These are phyloP conservation scores for Akabosia matsudoensis DNA, from an alignment of 1,140 invertebrate genomes.

Conservation along the genomic window DNA sequence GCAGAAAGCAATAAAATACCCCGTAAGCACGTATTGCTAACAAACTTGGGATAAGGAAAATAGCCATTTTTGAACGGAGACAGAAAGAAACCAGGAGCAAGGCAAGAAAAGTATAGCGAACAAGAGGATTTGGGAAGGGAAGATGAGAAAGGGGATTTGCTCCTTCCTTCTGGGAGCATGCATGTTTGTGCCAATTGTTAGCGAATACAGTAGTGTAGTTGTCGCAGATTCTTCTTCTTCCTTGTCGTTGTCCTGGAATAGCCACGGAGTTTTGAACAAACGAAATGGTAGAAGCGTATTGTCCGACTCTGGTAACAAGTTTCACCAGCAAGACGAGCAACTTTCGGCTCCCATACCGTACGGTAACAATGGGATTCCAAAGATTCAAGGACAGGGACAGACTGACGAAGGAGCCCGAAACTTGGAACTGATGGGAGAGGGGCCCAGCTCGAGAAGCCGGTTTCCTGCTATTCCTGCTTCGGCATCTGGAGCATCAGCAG, in stretches of 20 bases:
- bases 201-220: background rate
- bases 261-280: background rate
- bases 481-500: conserved; percentile 1
- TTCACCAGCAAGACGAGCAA: background rate
- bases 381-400: conserved; percentile 11
- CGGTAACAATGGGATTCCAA: background rate
- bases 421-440: background rate
- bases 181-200: conserved; percentile 20
- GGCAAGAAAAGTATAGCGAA: background rate
- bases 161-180: conserved; percentile 16
- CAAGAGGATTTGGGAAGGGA: background rate
- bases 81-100: background rate
- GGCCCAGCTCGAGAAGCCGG: background rate
- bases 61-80: too few species aligned
- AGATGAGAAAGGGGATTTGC: conserved; percentile 19
- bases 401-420: background rate
- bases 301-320: background rate
- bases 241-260: background rate
- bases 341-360: background rate
- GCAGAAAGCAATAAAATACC: background rate
- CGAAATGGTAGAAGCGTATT: background rate
- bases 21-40: background rate
- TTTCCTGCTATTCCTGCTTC: conserved; percentile 5
- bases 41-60: background rate
- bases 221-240: background rate